Evolutionary conservation across 2,113 vertebrate species (phyloP).

Genomic region (Labeo catla): DNA sequence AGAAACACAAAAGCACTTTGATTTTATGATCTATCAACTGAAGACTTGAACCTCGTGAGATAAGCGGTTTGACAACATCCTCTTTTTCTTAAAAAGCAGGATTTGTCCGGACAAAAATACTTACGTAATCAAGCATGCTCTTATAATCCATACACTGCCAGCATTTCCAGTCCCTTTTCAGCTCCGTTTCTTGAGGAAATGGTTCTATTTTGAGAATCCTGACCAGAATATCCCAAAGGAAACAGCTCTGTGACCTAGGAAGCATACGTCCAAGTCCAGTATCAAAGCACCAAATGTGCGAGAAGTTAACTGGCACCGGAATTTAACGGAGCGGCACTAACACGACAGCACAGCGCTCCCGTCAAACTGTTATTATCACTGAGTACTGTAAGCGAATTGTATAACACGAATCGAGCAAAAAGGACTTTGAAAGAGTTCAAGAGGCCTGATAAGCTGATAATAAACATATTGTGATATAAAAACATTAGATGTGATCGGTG

Average conservation of each 20-base stretch:
- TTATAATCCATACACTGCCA: constrained; percentile 15
- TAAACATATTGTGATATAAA: neutral
- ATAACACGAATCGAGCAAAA: neutral
- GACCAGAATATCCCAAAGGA: constrained; percentile 24
- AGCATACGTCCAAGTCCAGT: constrained; percentile 9
- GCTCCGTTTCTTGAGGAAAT: constrained; percentile 50
- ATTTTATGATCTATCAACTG: neutral
- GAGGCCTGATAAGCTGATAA: neutral
- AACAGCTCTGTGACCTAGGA: constrained; percentile 20
- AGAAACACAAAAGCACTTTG: neutral
- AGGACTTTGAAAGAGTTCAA: neutral
- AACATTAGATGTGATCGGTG: neutral
- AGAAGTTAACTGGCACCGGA: neutral
- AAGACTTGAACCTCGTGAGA: constrained; percentile 1
- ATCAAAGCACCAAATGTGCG: constrained; percentile 16
- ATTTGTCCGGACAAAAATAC: neutral
- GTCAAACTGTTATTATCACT: neutral
- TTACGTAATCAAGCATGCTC: constrained; percentile 19
- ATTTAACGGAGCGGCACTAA: neutral
- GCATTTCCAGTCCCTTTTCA: constrained; percentile 32
- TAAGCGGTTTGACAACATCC: neutral
- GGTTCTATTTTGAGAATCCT: constrained; percentile 44
- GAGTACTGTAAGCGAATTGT: neutral
- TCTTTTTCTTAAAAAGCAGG: neutral
- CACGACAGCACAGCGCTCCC: neutral